phyloP scores from a whole-genome alignment of 1,140 invertebrate genomes.

The Yoshiicerus persimilis region DNA sequence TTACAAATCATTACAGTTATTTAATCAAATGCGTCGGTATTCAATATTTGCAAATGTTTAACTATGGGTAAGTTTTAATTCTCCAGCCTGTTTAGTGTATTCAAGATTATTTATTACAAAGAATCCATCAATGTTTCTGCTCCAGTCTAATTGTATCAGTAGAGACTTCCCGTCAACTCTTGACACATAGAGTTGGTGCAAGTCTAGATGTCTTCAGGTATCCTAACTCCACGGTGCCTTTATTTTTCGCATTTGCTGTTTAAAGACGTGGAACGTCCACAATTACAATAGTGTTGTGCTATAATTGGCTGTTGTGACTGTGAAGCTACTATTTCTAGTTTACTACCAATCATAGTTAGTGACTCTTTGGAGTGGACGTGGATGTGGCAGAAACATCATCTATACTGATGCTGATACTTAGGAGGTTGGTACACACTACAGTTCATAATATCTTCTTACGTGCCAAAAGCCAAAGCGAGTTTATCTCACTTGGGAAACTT shows the following conservation, averaged over 20 bases:
- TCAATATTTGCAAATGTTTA: not conserved
- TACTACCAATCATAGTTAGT: not conserved
- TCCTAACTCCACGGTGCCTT: not conserved
- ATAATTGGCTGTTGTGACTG: constrained; percentile 1
- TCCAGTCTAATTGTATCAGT: not conserved
- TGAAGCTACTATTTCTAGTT: not conserved
- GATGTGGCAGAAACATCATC: not conserved
- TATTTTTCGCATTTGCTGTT: constrained; percentile 2
- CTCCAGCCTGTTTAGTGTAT: not conserved
- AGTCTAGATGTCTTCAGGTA: not conserved
- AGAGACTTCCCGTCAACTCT: not conserved
- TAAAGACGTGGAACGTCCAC: not conserved
- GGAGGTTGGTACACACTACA: not conserved
- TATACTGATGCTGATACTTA: not conserved
- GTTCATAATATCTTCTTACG: constrained; percentile 14
- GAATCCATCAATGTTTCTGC: not conserved
- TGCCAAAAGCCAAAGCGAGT: constrained; percentile 1
- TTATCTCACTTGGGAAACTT: not conserved
- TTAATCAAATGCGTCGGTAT: not conserved
- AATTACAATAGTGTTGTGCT: not conserved
- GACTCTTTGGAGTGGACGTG: not conserved
- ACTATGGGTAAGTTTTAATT: not conserved
- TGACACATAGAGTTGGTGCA: not conserved
- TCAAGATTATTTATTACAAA: not conserved
- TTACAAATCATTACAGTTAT: not conserved